A percentile compares a stretch with the other conserved stretches of the same genome.
phyloP scores from a whole-genome alignment of 2,113 vertebrate species.

The Lamprotornis superbus region DNA sequence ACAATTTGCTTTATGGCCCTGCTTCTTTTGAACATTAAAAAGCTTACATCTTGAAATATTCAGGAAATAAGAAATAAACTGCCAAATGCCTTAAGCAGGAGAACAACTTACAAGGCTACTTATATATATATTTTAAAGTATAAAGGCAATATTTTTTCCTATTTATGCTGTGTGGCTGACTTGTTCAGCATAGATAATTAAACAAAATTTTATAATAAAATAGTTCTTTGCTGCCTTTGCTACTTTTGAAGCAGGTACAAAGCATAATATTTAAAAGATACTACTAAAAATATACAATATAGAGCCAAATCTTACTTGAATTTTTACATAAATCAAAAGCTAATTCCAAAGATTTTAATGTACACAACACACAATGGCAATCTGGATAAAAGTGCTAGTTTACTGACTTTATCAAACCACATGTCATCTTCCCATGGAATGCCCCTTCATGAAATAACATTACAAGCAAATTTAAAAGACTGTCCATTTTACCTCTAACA shows the following conservation, averaged over 20 bases:
- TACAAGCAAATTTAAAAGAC: background rate
- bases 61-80: constrained; percentile 54
- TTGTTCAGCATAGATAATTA: constrained; percentile 56
- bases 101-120: constrained; percentile 21
- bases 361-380: background rate
- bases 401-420: background rate
- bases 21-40: constrained; percentile 69
- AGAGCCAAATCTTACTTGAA: background rate
- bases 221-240: background rate
- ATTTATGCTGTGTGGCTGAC: background rate
- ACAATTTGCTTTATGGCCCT: constrained; percentile 52
- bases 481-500: background rate
- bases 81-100: constrained; percentile 38
- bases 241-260: constrained; percentile 24
- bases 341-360: constrained; percentile 35
- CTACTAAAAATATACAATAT: background rate
- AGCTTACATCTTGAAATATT: constrained; percentile 37
- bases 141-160: constrained; percentile 11
- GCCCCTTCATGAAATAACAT: background rate
- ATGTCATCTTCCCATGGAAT: background rate
- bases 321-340: background rate
- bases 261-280: constrained; percentile 5
- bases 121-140: background rate
- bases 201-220: background rate
- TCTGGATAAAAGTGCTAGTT: background rate